Base-by-base conservation (phyloP, 2,888 invertebrate species). In the Dynastes maya region DNA sequence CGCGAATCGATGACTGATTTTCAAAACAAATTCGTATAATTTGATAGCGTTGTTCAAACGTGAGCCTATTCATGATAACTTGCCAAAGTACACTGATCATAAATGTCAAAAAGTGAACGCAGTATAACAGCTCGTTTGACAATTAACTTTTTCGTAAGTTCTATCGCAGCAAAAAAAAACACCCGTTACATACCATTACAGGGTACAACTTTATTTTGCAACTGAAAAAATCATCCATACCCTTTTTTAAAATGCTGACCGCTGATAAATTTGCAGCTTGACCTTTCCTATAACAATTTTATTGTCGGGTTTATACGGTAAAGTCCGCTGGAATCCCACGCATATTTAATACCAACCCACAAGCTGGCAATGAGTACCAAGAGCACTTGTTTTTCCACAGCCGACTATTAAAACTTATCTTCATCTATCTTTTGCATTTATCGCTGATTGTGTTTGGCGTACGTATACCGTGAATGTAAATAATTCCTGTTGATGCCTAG, bases 211-310 rank as follows among this genome's bases (percentile, higher is more conserved):
- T 58, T 8, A 5, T 58, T n/a, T n/a, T 58, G 45, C 45, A 11
- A 45, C 1, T 2, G 11, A 45, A 11, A 45, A 45, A 45, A 8
- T 11, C 45, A 45, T 45, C 9, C 45, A 8, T 11, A 45, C 11
- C 11, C 45, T 45, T 8, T 16, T 2, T 27, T 40, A 68, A 68
- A 68, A 68, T 27, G n/a, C 16, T n/a, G 5, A 22, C 13, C 27
- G n/a, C 11, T 51, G 29, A 45, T n/a, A 45, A 40, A 45, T 29
- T 9, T 45, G 11, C 8, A 74, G 45, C 72, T 61, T 74, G 72
- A 74, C 72, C 72, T 74, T 63, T n/a, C 72, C 61, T 45, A 74
- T 29, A 71, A 55, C 16, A 16, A 63, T 61, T 22, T 45, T 45
- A 45, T 74, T 61, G 32, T 53, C 55, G 55, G 6, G 16, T 16